phyloP scores from a whole-genome alignment of 2,113 vertebrate species.

The Meles meles region DNA sequence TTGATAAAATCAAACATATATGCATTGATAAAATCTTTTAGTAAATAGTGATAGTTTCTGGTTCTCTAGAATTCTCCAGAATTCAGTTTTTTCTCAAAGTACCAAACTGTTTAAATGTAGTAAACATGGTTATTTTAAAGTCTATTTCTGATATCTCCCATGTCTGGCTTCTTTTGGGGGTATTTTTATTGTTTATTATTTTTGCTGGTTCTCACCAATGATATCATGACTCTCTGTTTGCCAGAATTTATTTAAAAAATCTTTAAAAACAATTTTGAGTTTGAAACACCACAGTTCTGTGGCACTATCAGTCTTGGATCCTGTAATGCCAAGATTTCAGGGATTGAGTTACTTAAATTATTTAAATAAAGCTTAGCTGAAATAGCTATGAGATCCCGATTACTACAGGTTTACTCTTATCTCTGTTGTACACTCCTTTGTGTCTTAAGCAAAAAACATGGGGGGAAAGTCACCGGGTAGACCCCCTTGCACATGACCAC shows the following conservation, averaged over 20 bases:
- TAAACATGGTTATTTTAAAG: background rate
- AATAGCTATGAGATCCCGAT: background rate
- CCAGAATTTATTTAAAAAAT: background rate
- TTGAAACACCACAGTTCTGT: background rate
- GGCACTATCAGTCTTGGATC: background rate
- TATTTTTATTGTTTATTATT: background rate
- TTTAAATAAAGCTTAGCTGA: background rate
- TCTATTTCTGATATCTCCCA: background rate
- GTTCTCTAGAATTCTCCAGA: background rate
- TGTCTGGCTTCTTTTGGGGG: background rate
- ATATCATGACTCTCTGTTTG: background rate
- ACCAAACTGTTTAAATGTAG: background rate
- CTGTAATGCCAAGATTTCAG: background rate
- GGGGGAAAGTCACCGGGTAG: background rate
- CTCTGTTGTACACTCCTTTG: background rate
- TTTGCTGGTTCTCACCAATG: background rate
- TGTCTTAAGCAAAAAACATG: background rate
- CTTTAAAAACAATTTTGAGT: background rate
- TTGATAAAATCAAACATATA: background rate
- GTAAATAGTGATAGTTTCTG: background rate
- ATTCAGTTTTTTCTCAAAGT: background rate
- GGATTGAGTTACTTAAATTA: background rate
- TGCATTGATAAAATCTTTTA: background rate
- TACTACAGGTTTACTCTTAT: background rate
- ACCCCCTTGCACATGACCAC: background rate